A percentile compares a stretch with the other conserved stretches of the same genome.
Conservation (phyloP, 2,797 vertebrate species). For the Heteromormyrus szaboi region DNA sequence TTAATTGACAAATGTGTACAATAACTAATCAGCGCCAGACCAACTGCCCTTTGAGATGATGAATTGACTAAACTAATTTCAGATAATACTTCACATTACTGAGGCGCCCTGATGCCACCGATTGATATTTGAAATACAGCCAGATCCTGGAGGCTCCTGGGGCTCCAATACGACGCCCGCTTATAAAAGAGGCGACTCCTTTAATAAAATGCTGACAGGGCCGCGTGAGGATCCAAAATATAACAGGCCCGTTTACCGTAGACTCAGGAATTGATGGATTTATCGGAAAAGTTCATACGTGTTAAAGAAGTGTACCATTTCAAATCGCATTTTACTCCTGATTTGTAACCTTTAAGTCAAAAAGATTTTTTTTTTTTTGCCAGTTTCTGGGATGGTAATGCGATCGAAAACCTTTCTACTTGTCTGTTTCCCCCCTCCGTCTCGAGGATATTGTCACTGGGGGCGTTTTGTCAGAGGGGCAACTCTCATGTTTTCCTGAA, state of each 20-base stretch:
- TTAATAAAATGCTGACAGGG: constrained; percentile 52
- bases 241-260: constrained; percentile 2
- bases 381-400: constrained; percentile 47
- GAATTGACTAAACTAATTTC: constrained; percentile 65
- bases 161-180: constrained; percentile 35
- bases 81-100: constrained; percentile 59
- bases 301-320: constrained; percentile 50
- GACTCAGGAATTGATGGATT: constrained; percentile 29
- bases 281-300: constrained; percentile 47
- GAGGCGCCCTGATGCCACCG: constrained; percentile 40
- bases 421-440: constrained; percentile 10
- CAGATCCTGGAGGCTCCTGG: constrained; percentile 43
- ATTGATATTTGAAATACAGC: constrained; percentile 58
- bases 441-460: constrained; percentile 44
- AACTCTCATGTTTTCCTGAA: constrained; percentile 31
- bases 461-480: constrained; percentile 37
- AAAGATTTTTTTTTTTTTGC: constrained; percentile 42
- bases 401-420: not conserved
- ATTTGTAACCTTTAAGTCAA: constrained; percentile 48
- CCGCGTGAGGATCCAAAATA: constrained; percentile 50
- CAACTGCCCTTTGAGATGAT: constrained; percentile 64
- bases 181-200: constrained; percentile 35
- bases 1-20: constrained; percentile 67
- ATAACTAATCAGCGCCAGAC: constrained; percentile 62
- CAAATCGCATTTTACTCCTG: constrained; percentile 49